Evolutionary conservation across 2,888 invertebrate genomes (phyloP).

Genomic region (Drosophila prolongata): DNA sequence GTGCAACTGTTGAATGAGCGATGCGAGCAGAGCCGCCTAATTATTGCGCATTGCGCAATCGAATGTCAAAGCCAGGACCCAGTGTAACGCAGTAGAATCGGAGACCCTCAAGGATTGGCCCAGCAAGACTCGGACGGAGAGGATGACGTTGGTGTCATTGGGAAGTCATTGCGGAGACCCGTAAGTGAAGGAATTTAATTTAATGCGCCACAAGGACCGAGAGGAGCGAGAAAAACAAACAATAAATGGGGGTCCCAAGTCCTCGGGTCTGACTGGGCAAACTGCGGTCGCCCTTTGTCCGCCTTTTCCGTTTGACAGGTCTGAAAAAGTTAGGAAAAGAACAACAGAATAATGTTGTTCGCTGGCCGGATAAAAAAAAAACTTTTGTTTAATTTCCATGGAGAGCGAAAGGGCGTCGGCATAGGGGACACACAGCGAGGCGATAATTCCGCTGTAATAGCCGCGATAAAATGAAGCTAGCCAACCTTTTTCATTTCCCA

Average conservation of each 20-base stretch:
- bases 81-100: slow-evolving; percentile 5
- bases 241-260: slow-evolving; percentile 32
- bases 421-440: slow-evolving; percentile 35
- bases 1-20: slow-evolving; percentile 35
- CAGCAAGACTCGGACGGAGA: background rate
- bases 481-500: slow-evolving; percentile 35
- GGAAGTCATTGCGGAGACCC: slow-evolving; percentile 39
- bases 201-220: slow-evolving; percentile 25
- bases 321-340: slow-evolving; percentile 44
- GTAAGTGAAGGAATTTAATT: slow-evolving; percentile 45
- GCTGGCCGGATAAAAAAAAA: slow-evolving; percentile 39
- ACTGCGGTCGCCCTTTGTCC: slow-evolving; percentile 36
- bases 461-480: slow-evolving; percentile 61
- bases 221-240: slow-evolving; percentile 26
- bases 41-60: slow-evolving; percentile 77
- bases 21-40: slow-evolving; percentile 46
- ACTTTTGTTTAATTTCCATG: slow-evolving; percentile 74
- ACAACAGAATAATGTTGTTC: slow-evolving; percentile 50
- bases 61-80: slow-evolving; percentile 45
- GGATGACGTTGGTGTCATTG: slow-evolving; percentile 42
- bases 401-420: slow-evolving; percentile 5
- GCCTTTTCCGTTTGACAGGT: slow-evolving; percentile 36
- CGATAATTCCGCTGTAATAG: slow-evolving; percentile 76
- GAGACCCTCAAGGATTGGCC: slow-evolving; percentile 4
- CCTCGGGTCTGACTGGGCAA: slow-evolving; percentile 13